Evolutionary conservation across 2,888 invertebrate genomes (phyloP).

Genomic region (Drosophila glabriapex): DNA sequence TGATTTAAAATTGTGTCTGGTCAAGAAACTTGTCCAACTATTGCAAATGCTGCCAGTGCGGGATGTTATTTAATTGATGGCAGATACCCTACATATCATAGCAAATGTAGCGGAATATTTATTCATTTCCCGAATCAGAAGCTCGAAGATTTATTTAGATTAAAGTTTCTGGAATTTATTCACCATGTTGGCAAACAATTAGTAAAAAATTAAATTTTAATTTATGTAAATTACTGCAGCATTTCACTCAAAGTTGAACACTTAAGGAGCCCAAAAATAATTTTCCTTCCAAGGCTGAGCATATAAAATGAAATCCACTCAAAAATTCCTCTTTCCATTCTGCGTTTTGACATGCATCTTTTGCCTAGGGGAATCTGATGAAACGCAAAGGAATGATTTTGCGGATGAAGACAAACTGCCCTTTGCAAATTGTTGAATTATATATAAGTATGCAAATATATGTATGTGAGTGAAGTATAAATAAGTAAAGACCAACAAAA

Average conservation of each 20-base stretch:
- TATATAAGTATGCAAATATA: conserved; percentile 27
- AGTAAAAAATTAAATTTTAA: conserved; percentile 29
- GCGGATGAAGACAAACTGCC: conserved; percentile 29
- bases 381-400: conserved; percentile 34
- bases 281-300: conserved; percentile 4
- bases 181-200: conserved; percentile 21
- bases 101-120: background rate
- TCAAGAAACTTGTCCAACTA: background rate
- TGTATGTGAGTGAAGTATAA: conserved; percentile 32
- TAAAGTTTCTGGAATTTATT: background rate
- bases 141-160: background rate
- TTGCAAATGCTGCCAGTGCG: background rate
- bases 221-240: conserved; percentile 40
- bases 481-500: conserved; percentile 46
- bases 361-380: conserved; percentile 29
- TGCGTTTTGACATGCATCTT: conserved; percentile 41
- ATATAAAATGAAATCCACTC: conserved; percentile 27
- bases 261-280: conserved; percentile 21
- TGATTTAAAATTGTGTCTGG: background rate
- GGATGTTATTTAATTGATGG: background rate
- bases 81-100: background rate
- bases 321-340: conserved; percentile 17
- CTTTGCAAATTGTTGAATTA: conserved; percentile 54
- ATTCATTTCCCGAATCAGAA: background rate
- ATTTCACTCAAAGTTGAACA: conserved; percentile 23